Percentiles rank a stretch among this genome's conserved stretches.
These are phyloP conservation scores for Synergus umbraculus DNA, from an alignment of 2,888 invertebrate genomes.

Conservation along the genomic window DNA sequence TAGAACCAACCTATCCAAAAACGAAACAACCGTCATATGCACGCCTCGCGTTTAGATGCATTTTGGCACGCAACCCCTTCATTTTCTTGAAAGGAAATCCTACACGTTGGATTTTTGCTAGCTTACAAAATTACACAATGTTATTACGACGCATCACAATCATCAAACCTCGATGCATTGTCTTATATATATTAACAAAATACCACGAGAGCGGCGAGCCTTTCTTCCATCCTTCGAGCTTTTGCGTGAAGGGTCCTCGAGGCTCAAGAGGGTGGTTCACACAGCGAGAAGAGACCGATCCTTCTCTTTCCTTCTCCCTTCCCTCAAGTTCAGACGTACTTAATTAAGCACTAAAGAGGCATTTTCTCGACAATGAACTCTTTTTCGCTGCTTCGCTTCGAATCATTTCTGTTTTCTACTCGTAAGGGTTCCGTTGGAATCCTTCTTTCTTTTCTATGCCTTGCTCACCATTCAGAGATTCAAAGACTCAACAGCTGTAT, in stretches of 20 bases:
- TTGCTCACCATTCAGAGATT: slow-evolving; percentile 13
- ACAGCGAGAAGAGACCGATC: slow-evolving; percentile 30
- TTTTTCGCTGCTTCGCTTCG: slow-evolving; percentile 30
- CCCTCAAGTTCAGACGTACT: slow-evolving; percentile 17
- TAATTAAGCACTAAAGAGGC: slow-evolving; percentile 34
- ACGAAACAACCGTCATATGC: slow-evolving; percentile 18
- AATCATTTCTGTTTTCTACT: slow-evolving; percentile 6
- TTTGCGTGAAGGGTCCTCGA: slow-evolving; percentile 7
- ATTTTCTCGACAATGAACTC: slow-evolving; percentile 37
- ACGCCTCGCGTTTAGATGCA: background rate
- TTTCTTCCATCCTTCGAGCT: slow-evolving; percentile 17
- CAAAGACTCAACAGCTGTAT: slow-evolving; percentile 28
- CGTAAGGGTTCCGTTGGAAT: slow-evolving; percentile 13
- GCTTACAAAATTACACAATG: background rate
- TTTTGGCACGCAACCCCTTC: background rate
- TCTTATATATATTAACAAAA: slow-evolving; percentile 1
- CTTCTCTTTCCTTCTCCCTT: slow-evolving; percentile 18
- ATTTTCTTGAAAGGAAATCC: slow-evolving; percentile 1
- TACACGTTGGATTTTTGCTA: background rate
- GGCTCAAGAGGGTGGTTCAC: slow-evolving; percentile 18
- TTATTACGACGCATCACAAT: slow-evolving; percentile 4
- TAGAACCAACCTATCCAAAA: background rate
- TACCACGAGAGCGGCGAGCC: background rate
- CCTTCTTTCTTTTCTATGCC: background rate
- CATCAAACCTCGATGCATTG: slow-evolving; percentile 17